A percentile compares a stretch with the other conserved stretches of the same genome.
phyloP scores from a whole-genome alignment of 2,888 invertebrate species.

The Mechanitis mazaeus region DNA sequence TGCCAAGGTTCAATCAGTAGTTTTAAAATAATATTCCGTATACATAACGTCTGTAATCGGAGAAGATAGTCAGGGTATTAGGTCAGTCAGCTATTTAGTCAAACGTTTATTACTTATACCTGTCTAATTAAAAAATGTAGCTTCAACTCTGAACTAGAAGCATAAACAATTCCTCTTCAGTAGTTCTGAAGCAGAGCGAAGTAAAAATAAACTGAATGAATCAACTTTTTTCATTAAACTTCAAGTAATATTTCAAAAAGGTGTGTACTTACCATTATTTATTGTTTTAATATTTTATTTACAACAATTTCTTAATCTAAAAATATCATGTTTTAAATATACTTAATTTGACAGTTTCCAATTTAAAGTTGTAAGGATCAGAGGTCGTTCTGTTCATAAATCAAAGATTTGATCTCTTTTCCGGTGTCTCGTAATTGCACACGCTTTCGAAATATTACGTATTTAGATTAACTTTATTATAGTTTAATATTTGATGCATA shows the following conservation, averaged over 20 bases:
- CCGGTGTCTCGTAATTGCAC: no score
- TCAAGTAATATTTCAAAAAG: neutral
- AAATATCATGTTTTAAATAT: neutral
- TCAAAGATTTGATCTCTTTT: constrained; percentile 1
- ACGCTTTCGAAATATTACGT: no score
- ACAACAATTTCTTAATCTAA: no score
- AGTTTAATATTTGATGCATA: no score
- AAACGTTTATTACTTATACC: no score
- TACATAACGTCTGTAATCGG: no score
- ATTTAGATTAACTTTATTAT: no score
- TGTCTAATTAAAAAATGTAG: no score
- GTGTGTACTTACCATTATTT: neutral
- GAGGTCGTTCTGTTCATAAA: constrained; percentile 8
- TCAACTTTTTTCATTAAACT: constrained; percentile 12
- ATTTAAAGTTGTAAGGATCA: constrained; percentile 8
- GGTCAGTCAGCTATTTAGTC: no score
- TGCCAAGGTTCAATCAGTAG: no score
- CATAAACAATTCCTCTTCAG: constrained; percentile 4
- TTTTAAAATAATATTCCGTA: no score
- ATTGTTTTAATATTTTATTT: neutral
- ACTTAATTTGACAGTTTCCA: constrained; percentile 7
- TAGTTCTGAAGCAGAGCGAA: neutral
- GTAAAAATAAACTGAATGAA: neutral
- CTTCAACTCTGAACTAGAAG: neutral
- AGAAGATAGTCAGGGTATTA: no score